Evolutionary conservation across 2,888 invertebrate species (phyloP).

Genomic region (Chorisops tibialis): DNA sequence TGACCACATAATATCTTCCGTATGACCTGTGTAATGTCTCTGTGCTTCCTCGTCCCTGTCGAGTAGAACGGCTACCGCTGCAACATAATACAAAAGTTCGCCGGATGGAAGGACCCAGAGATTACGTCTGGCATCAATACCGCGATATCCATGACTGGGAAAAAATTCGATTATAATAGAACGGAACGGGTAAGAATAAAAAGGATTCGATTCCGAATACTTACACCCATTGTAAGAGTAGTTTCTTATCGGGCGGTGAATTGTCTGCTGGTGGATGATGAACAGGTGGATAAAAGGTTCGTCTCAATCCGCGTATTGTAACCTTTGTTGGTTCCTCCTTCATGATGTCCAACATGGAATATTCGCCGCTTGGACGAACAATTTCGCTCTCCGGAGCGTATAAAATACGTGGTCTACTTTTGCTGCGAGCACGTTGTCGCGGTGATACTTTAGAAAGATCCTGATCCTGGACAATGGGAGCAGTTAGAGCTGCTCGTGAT

Average conservation of each 20-base stretch:
- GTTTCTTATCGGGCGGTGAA: slow-evolving; percentile 81
- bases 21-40: slow-evolving; percentile 86
- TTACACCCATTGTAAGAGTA: slow-evolving; percentile 93
- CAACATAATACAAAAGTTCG: slow-evolving; percentile 89
- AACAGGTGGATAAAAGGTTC: slow-evolving; percentile 83
- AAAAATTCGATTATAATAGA: not conserved
- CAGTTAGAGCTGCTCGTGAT: slow-evolving; percentile 59
- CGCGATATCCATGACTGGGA: slow-evolving; percentile 84
- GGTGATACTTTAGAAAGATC: slow-evolving; percentile 52
- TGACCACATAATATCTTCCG: slow-evolving; percentile 90
- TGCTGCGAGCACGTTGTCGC: slow-evolving; percentile 70
- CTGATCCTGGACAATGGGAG: slow-evolving; percentile 51
- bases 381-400: slow-evolving; percentile 82
- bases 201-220: slow-evolving; percentile 33
- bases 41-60: slow-evolving; percentile 84
- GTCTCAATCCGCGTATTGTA: slow-evolving; percentile 74
- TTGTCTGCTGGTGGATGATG: slow-evolving; percentile 82
- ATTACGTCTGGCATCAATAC: slow-evolving; percentile 83
- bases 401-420: slow-evolving; percentile 78
- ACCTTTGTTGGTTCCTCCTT: slow-evolving; percentile 83
- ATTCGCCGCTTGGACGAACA: slow-evolving; percentile 71
- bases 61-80: slow-evolving; percentile 84
- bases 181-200: not conserved
- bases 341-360: slow-evolving; percentile 77
- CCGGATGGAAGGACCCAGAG: slow-evolving; percentile 91